Percentiles rank a stretch among this genome's conserved stretches.
Evolutionary conservation across 2,888 invertebrate species (phyloP).

Genomic region (Epirrita christyi): DNA sequence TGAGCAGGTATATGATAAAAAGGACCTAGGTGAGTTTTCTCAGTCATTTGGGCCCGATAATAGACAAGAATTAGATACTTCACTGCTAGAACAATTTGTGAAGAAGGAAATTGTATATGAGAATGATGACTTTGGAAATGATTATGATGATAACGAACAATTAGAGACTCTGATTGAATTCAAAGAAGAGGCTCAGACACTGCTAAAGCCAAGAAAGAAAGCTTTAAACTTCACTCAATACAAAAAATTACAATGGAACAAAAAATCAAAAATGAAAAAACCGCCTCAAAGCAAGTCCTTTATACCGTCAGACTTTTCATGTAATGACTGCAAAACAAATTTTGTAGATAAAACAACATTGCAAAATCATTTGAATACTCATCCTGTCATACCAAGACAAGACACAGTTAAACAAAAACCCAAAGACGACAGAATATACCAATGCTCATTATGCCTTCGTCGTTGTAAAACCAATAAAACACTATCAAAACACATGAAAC

Average conservation of each 20-base stretch:
- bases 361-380: conserved; percentile 10
- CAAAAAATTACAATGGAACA: conserved; percentile 17
- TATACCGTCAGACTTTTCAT: conserved; percentile 4
- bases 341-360: conserved; percentile 1
- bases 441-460: conserved; percentile 68
- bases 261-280: conserved; percentile 5
- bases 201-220: too few relatives aligned
- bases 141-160: conserved; percentile 38
- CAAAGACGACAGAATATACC: conserved; percentile 36
- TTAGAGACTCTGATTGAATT: conserved; percentile 24
- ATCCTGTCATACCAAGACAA: background rate
- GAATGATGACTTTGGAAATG: conserved; percentile 28
- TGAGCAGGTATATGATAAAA: conserved; percentile 19
- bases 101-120: conserved; percentile 30
- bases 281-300: background rate
- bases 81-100: background rate
- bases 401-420: background rate
- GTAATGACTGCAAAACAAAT: conserved; percentile 8
- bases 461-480: conserved; percentile 65
- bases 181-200: conserved; percentile 28
- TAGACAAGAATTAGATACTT: background rate
- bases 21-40: conserved; percentile 14
- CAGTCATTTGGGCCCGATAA: background rate
- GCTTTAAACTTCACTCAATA: conserved; percentile 26
- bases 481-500: conserved; percentile 60